Conservation (phyloP, 2,113 vertebrate genomes). For the Chlamydotis undulata region DNA sequence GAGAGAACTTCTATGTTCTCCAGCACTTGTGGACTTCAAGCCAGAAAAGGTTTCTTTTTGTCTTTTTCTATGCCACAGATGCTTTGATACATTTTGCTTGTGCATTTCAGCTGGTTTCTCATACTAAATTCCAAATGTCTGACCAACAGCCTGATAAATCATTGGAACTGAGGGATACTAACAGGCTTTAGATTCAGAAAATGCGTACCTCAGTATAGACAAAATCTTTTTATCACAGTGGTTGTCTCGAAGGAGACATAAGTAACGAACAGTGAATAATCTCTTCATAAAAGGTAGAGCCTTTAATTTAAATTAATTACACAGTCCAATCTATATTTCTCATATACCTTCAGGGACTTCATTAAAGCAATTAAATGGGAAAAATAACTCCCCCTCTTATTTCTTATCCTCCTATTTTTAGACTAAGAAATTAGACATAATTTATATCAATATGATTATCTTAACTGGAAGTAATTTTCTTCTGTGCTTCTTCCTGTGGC, state of each 20-base stretch:
- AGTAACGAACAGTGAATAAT: background rate
- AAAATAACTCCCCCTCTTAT: background rate
- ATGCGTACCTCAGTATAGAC: background rate
- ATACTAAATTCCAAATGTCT: background rate
- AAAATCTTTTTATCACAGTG: background rate
- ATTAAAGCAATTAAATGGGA: background rate
- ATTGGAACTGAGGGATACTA: background rate
- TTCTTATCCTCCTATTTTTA: background rate
- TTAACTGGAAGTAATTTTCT: background rate
- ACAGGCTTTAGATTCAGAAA: background rate
- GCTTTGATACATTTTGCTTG: background rate
- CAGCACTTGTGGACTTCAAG: background rate
- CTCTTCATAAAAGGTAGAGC: background rate
- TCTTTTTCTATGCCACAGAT: background rate
- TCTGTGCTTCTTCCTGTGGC: background rate
- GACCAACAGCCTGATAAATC: background rate
- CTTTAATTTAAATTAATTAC: conserved; percentile 1
- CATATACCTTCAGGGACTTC: background rate
- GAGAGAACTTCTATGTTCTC: background rate
- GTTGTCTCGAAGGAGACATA: background rate
- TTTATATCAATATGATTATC: background rate
- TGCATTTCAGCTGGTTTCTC: background rate
- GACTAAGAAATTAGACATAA: background rate
- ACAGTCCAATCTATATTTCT: background rate
- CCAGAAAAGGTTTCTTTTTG: accelerated